phyloP scores from a whole-genome alignment of 2,888 invertebrate species.

The Luperina nickerlii region DNA sequence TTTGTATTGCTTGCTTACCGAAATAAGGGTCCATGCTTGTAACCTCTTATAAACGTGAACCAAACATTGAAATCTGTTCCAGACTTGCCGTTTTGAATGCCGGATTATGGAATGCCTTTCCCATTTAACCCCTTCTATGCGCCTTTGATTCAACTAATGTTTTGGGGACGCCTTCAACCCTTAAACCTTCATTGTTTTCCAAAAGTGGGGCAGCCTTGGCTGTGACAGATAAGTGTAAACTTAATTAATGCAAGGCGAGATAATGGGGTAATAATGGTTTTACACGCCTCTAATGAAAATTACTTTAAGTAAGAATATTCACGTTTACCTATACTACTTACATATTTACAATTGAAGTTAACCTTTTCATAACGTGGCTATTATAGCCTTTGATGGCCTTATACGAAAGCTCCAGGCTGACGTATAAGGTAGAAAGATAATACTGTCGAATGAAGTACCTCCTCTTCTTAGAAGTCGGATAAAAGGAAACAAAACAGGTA shows the following conservation, averaged over 20 bases:
- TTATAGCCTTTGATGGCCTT: not conserved
- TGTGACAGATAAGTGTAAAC: slow-evolving; percentile 35
- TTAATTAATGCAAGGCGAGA: slow-evolving; percentile 45
- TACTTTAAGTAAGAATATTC: not conserved
- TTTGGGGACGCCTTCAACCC: slow-evolving; percentile 11
- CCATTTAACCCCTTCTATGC: slow-evolving; percentile 2
- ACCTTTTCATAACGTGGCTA: no score
- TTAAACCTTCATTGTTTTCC: slow-evolving; percentile 21
- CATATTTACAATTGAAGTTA: not conserved
- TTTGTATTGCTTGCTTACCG: not conserved
- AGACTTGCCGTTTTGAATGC: not conserved
- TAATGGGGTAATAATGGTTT: not conserved
- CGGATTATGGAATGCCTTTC: not conserved
- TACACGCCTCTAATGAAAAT: not conserved
- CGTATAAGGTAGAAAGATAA: not conserved
- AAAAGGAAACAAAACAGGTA: slow-evolving; percentile 6
- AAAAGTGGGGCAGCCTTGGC: slow-evolving; percentile 52
- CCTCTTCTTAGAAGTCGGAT: not conserved
- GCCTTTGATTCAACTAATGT: slow-evolving; percentile 36
- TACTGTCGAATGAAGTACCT: not conserved
- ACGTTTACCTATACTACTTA: not conserved
- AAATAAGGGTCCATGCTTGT: not conserved
- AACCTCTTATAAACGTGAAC: not conserved
- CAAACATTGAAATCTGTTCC: not conserved
- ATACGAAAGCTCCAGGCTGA: not conserved